phyloP scores from a whole-genome alignment of 1,140 invertebrate species.

The Cylas formicarius region DNA sequence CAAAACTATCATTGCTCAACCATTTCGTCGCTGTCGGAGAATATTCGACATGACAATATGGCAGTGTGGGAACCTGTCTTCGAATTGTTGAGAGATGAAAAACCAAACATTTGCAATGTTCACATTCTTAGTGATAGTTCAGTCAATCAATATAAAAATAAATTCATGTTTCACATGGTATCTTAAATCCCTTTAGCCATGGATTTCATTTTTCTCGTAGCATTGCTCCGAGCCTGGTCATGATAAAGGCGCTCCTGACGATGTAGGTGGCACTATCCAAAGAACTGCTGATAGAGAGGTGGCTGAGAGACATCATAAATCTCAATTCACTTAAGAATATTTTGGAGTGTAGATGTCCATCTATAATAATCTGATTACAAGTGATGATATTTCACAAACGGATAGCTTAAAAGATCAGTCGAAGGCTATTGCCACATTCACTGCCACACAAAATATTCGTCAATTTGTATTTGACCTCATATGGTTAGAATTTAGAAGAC shows the following conservation, averaged over 20 bases:
- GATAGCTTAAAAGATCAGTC: too few species aligned
- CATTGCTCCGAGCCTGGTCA: slow-evolving; percentile 23
- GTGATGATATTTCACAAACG: too few species aligned
- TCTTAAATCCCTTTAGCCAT: not conserved
- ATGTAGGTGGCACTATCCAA: slow-evolving; percentile 52
- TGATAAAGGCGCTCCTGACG: slow-evolving; percentile 20
- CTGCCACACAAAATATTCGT: too few species aligned
- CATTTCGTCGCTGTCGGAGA: slow-evolving; percentile 15
- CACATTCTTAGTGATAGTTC: slow-evolving; percentile 8
- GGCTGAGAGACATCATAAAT: slow-evolving; percentile 11
- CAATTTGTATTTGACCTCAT: too few species aligned
- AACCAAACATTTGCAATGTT: not conserved
- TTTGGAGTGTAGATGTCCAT: slow-evolving; percentile 2
- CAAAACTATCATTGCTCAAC: slow-evolving; percentile 3
- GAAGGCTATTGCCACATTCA: too few species aligned
- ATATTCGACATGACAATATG: slow-evolving; percentile 26
- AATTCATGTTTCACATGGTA: slow-evolving; percentile 2
- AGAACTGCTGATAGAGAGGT: slow-evolving; percentile 3
- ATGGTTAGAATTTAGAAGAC: too few species aligned
- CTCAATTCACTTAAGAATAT: slow-evolving; percentile 2
- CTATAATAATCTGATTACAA: too few species aligned
- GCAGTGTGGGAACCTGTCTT: slow-evolving; percentile 20
- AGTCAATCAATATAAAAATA: slow-evolving; percentile 2
- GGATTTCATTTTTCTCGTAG: slow-evolving; percentile 8
- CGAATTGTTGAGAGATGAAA: not conserved